Base-by-base conservation (phyloP, 30 jellyfish, hydroid and myxozoan species). In the Turritopsis dohrnii region DNA sequence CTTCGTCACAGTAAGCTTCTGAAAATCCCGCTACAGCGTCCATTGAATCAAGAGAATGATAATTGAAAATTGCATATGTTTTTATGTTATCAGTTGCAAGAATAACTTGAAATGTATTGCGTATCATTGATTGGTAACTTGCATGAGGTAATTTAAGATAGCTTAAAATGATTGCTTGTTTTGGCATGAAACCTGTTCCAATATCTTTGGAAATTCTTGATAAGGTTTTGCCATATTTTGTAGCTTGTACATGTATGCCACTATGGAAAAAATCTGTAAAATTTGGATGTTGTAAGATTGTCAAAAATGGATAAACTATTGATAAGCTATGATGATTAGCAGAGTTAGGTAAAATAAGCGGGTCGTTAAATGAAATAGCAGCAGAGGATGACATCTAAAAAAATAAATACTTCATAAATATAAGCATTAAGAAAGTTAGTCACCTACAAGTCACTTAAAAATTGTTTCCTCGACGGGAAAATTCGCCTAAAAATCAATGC, bases 31-130 rank as follows among this genome's bases (percentile, higher is more conserved):
- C 83, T 16, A 29, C 60, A 25, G 66, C 83, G 9, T 1, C 83
- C 28, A 21, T 21, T 5, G 83, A n/a, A 1, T 52, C 85, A 1
- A 79, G 53, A 21, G 28, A 23, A 25, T 79, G 79, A 52, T 79
- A 79, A 79, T 79, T 79, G 52, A 79, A 52, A 21, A 79, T 79
- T 21, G 79, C 85, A 28, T 79, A 79, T 31, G 85, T 79, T 29
- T 79, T 29, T 0, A 9, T 29, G 24, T 22, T 24, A 79, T 79
- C 53, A 7, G 85, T 29, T 16, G 85, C 85, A n/a, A 79, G 76
- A 20, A 79, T 52, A 8, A 79, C 85, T 53, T 79, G 79, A 21
- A 79, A 79, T 69, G 77, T 69, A 69, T 41, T 41, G 60, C 60
- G 60, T 3, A 13, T 41, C 60, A 41, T 41, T 41, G 60, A 5